Base-by-base conservation (phyloP, 2,888 invertebrate genomes). In the Coelinius sp. region DNA sequence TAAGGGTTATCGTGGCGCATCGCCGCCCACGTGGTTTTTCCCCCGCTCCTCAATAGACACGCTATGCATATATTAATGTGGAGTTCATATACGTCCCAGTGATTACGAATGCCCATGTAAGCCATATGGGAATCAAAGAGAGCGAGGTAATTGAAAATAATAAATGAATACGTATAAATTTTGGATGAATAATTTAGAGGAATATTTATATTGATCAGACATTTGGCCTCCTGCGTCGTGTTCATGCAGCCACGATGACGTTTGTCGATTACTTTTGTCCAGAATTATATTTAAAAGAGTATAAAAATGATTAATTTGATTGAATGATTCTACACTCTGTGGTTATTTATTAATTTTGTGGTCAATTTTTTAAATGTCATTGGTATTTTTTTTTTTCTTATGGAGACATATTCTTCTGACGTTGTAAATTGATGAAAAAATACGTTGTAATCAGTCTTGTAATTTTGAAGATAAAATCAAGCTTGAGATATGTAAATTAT, bases 21-120 rank as follows among this genome's bases (percentile, higher is more conserved):
- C 53, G 64, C 72, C 63, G 53, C 64, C 44, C 67, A 68, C 64
- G 67, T 71, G 59, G 12, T 20, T 62, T 59, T 72, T 63, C 64
- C 56, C 72, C 49, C 63, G 64, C 63, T 63, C 53, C 44, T 38
- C 63, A 22, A 38, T 64, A 52, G 63, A 63, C 63, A 63, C 63
- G 63, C 63, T 63, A 63, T 64, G 31, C 46, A 64, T 70, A 63
- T 63, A 70, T 68, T 56, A 59, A 68, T 68, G 25, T 59, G 22
- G 44, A 56, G 53, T 56, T 41, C 41, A 41, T 59, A 68, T 68
- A 68, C 38, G 59, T 59, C 8, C 25, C 41, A 56, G 56, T 59
- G 44, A 68, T 62, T 62, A 46, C 46, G 62, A 59, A 62, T 68
- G 31, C 46, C 41, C 31, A 27, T 59, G 31, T 59, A 31, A 59